These are phyloP conservation scores for Aphidoletes aphidimyza DNA, from an alignment of 2,888 invertebrate genomes.

Conservation along the genomic window DNA sequence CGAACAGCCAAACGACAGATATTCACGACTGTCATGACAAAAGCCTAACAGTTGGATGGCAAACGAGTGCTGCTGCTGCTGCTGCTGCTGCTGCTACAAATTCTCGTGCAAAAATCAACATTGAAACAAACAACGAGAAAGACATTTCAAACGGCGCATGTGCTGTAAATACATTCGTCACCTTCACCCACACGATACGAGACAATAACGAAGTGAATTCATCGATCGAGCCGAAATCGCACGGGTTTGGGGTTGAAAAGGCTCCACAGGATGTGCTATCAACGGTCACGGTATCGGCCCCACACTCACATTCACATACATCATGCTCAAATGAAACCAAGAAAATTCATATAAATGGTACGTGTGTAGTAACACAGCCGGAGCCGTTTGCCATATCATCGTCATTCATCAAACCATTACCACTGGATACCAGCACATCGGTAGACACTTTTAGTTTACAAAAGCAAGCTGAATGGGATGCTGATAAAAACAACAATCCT, in stretches of 20 bases:
- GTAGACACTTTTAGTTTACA: constrained; percentile 46
- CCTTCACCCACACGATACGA: constrained; percentile 52
- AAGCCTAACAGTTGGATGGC: neutral
- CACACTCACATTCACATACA: constrained; percentile 1
- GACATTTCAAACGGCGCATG: constrained; percentile 45
- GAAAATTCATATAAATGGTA: neutral
- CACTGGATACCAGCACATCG: constrained; percentile 45
- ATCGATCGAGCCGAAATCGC: constrained; percentile 38
- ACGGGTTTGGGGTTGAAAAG: neutral
- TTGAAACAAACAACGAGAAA: constrained; percentile 10
- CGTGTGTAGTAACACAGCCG: constrained; percentile 28
- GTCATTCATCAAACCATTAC: constrained; percentile 40
- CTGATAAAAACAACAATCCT: constrained; percentile 53
- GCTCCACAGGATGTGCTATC: neutral
- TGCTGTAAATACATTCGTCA: constrained; percentile 48
- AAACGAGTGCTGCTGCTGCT: neutral
- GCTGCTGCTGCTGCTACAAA: too few species aligned
- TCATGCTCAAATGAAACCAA: neutral
- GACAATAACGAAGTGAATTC: constrained; percentile 52
- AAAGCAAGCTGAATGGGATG: constrained; percentile 54
- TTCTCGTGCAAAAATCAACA: constrained; percentile 47
- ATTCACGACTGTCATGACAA: neutral
- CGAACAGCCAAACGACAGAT: neutral
- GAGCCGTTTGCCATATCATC: constrained; percentile 6
- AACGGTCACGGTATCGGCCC: neutral